Percentiles rank a stretch among this genome's conserved stretches.
These are phyloP conservation scores for Parauchenoglanis ngamensis DNA, from an alignment of 2,797 vertebrate species.

Conservation along the genomic window DNA sequence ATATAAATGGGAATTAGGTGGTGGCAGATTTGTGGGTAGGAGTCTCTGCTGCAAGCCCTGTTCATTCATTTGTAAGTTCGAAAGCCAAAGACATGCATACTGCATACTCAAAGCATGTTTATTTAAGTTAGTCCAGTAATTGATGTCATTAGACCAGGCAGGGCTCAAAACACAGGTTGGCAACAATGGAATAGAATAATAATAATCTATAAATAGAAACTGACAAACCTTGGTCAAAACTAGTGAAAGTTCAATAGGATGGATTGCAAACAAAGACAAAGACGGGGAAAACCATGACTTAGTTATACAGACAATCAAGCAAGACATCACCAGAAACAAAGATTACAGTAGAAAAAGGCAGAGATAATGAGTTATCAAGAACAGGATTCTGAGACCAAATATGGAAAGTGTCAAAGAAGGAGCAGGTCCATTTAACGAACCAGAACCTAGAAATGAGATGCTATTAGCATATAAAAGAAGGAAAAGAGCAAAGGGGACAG, in stretches of 20 bases:
- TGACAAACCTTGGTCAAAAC: not conserved
- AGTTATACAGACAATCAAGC: not conserved
- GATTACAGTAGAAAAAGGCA: not conserved
- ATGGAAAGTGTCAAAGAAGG: not conserved
- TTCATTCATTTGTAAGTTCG: not conserved
- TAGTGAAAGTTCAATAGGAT: too few species aligned
- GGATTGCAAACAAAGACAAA: not conserved
- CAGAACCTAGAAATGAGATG: not conserved
- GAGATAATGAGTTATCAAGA: not conserved
- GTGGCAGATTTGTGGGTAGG: not conserved
- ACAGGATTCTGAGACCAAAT: not conserved
- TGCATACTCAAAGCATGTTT: not conserved
- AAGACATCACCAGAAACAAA: not conserved
- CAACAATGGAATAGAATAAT: not conserved
- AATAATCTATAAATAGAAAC: not conserved
- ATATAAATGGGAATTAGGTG: slow-evolving; percentile 1
- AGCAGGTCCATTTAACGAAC: not conserved
- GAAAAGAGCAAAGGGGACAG: not conserved
- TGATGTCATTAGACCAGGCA: not conserved
- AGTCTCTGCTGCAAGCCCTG: not conserved
- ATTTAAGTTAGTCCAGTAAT: not conserved
- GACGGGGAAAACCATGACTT: not conserved
- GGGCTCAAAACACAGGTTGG: not conserved
- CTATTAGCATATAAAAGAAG: not conserved
- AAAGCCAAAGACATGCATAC: too few species aligned